phyloP scores from a whole-genome alignment of 2,797 vertebrate genomes.

The Sebastes itinus region DNA sequence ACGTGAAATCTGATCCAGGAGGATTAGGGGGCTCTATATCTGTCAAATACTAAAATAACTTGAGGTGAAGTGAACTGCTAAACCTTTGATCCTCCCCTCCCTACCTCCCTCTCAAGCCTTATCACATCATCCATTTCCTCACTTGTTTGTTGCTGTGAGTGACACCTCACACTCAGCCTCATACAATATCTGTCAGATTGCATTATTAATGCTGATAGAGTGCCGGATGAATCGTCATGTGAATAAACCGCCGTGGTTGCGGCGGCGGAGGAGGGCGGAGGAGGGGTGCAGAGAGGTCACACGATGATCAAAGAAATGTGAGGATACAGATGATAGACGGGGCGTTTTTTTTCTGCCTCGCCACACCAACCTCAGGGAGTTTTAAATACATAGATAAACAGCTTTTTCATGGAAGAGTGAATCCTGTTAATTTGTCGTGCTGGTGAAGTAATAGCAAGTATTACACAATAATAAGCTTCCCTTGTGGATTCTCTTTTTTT shows the following conservation, averaged over 20 bases:
- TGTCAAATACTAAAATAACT: constrained; percentile 54
- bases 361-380: background rate
- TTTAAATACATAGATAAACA: constrained; percentile 57
- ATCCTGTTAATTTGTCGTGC: constrained; percentile 58
- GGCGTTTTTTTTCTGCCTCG: background rate
- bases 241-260: constrained; percentile 1
- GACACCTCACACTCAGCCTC: constrained; percentile 36
- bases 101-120: constrained; percentile 30
- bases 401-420: constrained; percentile 55
- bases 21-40: constrained; percentile 19
- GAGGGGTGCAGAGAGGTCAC: constrained; percentile 39
- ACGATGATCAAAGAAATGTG: constrained; percentile 40
- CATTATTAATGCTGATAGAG: constrained; percentile 56
- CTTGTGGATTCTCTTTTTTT: constrained; percentile 13
- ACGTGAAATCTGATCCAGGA: constrained; percentile 15
- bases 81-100: constrained; percentile 51
- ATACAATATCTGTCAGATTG: constrained; percentile 56
- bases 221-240: constrained; percentile 32
- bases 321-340: constrained; percentile 37
- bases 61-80: constrained; percentile 47
- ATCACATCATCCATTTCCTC: constrained; percentile 48
- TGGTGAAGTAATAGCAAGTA: constrained; percentile 45
- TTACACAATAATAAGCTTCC: constrained; percentile 46
- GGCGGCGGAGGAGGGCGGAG: background rate
- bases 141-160: constrained; percentile 54